Base-by-base conservation (phyloP, 1,140 invertebrate genomes). In the Drosophila cardini region DNA sequence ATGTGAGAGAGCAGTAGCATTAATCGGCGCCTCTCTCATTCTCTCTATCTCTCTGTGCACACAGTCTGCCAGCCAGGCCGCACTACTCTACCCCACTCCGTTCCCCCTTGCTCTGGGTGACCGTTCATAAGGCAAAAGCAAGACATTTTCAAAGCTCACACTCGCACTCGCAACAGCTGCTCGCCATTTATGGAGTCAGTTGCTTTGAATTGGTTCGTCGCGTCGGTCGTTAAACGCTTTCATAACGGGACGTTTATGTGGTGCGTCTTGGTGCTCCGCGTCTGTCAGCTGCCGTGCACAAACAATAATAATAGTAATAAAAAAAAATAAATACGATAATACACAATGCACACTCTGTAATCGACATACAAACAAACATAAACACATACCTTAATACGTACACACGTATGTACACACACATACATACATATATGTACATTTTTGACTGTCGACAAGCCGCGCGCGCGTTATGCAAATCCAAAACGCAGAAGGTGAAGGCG, bases 161-260 rank as follows among this genome's bases (percentile, higher is more conserved):
- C 9, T 46, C 45, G 38, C 21, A 58, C 9, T 63, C 48, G 60
- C 84, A 87, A 89, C 83, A 87, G 83, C 83, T 87, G 83, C 83
- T 87, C 72, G 52, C 84, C 83, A 87, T 87, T 83, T 87, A 87
- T 77, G 83, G 83, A 87, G 80, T 74, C 83, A 89, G 64, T 87
- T 73, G 80, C 69, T 78, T 72, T 72, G 61, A 78, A 84, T 78
- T 78, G 72, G 62, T 84, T 68, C 72, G 79, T 64, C 76, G 80
- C 71, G 76, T 82, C 76, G 80, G 80, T 83, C 52, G 76, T 58
- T 56, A 60, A 72, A 53, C 62, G 67, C 72, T 36, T 56, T 58
- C 30, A 43, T 57, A 70, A 63, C 52, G 52, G 52, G 52, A 55
- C 52, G 52, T 32, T 55, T 55, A 21, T 38, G 18, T 34, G 52